phyloP scores from a whole-genome alignment of 2,888 invertebrate genomes.

The Eupithecia insigniata region DNA sequence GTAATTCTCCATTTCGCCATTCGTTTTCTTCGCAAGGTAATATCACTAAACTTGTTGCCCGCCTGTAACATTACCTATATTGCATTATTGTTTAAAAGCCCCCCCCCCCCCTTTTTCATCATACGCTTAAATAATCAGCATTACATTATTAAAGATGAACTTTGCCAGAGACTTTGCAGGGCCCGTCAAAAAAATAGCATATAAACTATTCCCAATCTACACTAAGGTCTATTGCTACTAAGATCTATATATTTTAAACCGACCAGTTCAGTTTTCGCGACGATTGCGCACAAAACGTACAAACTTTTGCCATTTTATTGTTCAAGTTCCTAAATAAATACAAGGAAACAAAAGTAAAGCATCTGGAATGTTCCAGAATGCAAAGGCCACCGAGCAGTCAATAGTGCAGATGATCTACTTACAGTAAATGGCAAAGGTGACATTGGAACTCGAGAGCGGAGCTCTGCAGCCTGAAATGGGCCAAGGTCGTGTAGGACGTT shows the following conservation, averaged over 20 bases:
- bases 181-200: neutral
- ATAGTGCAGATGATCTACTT: slow-evolving; percentile 13
- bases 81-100: neutral
- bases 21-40: neutral
- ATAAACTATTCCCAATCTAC: neutral
- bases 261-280: neutral
- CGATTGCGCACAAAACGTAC: neutral
- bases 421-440: slow-evolving; percentile 24
- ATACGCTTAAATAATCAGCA: no score
- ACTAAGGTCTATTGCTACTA: neutral
- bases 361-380: neutral
- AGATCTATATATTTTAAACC: neutral
- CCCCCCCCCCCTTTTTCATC: neutral
- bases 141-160: no score
- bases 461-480: slow-evolving; percentile 26
- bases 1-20: neutral
- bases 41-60: neutral
- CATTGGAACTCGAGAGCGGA: slow-evolving; percentile 24
- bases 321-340: neutral
- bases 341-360: neutral
- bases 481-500: slow-evolving; percentile 23
- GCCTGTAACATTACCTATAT: no score
- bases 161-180: no score
- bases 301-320: no score
- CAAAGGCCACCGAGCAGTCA: neutral